Conservation (phyloP, 2,888 invertebrate genomes). For the Polyommatus icarus region DNA sequence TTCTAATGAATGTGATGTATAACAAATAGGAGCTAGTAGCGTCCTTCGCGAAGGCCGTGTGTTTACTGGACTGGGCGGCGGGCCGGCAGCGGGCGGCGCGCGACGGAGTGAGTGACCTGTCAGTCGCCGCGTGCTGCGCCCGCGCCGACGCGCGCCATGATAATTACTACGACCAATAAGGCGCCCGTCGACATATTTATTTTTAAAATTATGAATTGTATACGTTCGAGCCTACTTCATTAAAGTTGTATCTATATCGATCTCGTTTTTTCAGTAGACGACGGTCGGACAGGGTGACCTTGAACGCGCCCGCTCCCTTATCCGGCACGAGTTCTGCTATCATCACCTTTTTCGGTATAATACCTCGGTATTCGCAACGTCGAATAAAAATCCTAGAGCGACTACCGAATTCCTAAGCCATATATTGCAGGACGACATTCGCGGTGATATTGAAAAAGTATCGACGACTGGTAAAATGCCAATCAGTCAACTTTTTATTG, state of each 20-base stretch:
- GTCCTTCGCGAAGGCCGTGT: slow-evolving; percentile 71
- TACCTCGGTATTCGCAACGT: slow-evolving; percentile 58
- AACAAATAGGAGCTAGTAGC: slow-evolving; percentile 36
- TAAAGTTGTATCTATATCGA: slow-evolving; percentile 56
- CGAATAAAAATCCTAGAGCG: slow-evolving; percentile 69
- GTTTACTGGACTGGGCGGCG: slow-evolving; percentile 60
- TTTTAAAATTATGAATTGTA: slow-evolving; percentile 63
- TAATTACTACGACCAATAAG: slow-evolving; percentile 76
- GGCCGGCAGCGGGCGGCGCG: slow-evolving; percentile 58
- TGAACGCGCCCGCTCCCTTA: slow-evolving; percentile 63
- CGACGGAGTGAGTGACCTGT: slow-evolving; percentile 65
- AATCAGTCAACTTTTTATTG: slow-evolving; percentile 39
- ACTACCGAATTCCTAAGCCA: slow-evolving; percentile 66
- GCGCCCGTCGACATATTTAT: slow-evolving; percentile 68
- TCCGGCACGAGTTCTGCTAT: slow-evolving; percentile 59
- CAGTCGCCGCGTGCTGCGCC: slow-evolving; percentile 51
- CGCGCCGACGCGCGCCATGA: slow-evolving; percentile 61
- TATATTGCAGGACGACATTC: slow-evolving; percentile 72
- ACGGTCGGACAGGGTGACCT: slow-evolving; percentile 51
- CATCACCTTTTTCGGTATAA: slow-evolving; percentile 69
- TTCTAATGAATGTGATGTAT: not conserved
- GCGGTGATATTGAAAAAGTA: slow-evolving; percentile 62
- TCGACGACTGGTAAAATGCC: slow-evolving; percentile 52
- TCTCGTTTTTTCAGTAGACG: slow-evolving; percentile 49
- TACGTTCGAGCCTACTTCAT: slow-evolving; percentile 55